phyloP scores from a whole-genome alignment of 2,797 vertebrate species.

The Knipowitschia caucasica region DNA sequence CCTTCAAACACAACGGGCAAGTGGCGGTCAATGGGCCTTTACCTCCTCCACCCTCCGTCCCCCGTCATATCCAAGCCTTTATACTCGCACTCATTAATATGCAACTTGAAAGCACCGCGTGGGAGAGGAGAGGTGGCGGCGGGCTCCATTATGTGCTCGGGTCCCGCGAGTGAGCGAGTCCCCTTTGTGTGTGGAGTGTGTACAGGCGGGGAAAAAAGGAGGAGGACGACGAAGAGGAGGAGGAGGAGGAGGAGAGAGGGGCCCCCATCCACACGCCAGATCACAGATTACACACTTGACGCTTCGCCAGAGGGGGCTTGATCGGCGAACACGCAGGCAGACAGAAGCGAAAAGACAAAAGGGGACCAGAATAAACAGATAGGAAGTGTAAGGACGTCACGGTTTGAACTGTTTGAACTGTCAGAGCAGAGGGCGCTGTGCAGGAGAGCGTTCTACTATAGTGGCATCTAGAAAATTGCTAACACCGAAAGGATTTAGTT shows the following conservation, averaged over 20 bases:
- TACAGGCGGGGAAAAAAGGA: background rate
- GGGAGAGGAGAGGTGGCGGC: slow-evolving; percentile 42
- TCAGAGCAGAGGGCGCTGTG: too few species aligned
- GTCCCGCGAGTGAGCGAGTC: slow-evolving; percentile 57
- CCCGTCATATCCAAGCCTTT: slow-evolving; percentile 58
- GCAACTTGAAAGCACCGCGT: slow-evolving; percentile 66
- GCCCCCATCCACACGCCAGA: slow-evolving; percentile 74
- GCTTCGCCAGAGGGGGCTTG: slow-evolving; percentile 53
- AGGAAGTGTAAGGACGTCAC: too few species aligned
- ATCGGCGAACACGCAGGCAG: slow-evolving; percentile 32
- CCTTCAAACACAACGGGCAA: slow-evolving; percentile 50
- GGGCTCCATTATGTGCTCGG: slow-evolving; percentile 70
- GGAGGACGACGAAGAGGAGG: background rate
- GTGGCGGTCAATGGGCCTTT: slow-evolving; percentile 53
- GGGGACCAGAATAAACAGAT: slow-evolving; percentile 50
- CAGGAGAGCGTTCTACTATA: too few species aligned
- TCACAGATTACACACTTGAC: slow-evolving; percentile 80
- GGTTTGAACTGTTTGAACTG: too few species aligned
- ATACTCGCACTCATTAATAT: slow-evolving; percentile 58
- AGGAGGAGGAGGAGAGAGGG: slow-evolving; percentile 55
- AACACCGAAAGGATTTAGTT: too few species aligned
- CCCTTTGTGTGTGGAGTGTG: slow-evolving; percentile 63
- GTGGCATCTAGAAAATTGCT: too few species aligned
- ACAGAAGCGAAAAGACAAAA: slow-evolving; percentile 37
- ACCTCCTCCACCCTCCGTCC: slow-evolving; percentile 38